These are phyloP conservation scores for Diorhabda elongata DNA, from an alignment of 1,140 invertebrate species.

Conservation along the genomic window DNA sequence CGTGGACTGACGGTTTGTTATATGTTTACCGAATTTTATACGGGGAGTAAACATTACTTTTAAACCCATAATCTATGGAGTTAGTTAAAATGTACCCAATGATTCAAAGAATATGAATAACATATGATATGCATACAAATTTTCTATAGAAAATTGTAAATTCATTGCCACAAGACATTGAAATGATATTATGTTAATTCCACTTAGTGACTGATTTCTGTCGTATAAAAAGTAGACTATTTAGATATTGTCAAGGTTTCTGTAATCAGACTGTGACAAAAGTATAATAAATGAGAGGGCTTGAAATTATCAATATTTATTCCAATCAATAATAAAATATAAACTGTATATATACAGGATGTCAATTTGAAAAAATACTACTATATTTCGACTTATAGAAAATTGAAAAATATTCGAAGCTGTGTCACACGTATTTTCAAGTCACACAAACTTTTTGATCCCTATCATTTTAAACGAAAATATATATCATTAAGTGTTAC, in stretches of 20 bases:
- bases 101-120: neutral
- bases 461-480: no score
- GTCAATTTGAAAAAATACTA: neutral
- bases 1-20: no score
- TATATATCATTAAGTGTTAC: no score
- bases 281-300: neutral
- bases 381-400: neutral
- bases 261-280: neutral
- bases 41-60: no score
- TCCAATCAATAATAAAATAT: neutral
- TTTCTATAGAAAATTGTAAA: neutral
- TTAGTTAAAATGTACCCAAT: no score
- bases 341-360: neutral
- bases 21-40: no score
- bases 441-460: no score
- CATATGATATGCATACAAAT: neutral
- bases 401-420: neutral
- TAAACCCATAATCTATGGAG: no score
- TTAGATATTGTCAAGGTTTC: neutral
- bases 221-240: neutral
- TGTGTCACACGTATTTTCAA: neutral
- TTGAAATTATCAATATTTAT: neutral
- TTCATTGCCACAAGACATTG: neutral
- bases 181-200: neutral
- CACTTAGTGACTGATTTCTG: neutral